Base-by-base conservation (phyloP, 2,797 vertebrate genomes). In the Enteromius afrohamiltoni region DNA sequence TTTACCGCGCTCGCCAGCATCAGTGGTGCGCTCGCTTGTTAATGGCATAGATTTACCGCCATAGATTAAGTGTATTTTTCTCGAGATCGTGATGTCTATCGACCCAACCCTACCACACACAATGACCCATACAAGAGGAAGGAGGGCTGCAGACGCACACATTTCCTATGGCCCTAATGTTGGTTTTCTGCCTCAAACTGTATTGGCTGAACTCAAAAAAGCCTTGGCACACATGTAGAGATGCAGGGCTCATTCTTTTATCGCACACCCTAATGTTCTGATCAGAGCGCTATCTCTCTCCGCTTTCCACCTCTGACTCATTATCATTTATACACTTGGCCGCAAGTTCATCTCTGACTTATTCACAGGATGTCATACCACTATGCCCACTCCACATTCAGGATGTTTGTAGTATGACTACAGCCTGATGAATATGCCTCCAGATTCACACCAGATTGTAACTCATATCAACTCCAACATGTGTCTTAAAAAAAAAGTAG, bases 51-150 rank as follows among this genome's bases (percentile, higher is more conserved):
- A 29, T 29, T 29, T 29, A 2, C 29, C 2, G 29, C 29, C 29
- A 29, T 29, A 29, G 29, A 29, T 29, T 29, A 29, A 29, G 29
- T 29, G 29, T 29, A 29, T 29, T 29, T 29, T 29, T 29, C 29
- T 1, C 29, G 29, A 29, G n/a, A n/a, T n/a, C n/a, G n/a, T n/a
- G n/a, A n/a, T n/a, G 29, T 29, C 29, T 29, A 29, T 29, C 29
- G 29, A 29, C 29, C 29, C 29, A 29, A 29, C 29, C 29, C 29
- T 29, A 29, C 29, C 29, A 29, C 76, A 89, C 87, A 90, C 83
- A 88, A 84, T 79, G 58, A 82, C 67, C 85, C 87, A 86, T 88
- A 88, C 86, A 89, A 74, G 77, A 69, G 86, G 62, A 84, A 34
- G n/a, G 77, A 45, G 21, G 77, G n/a, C 82, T 62, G 62, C 40